These are phyloP conservation scores for Cebus imitator DNA, from an alignment of 2,113 vertebrate species.

Conservation along the genomic window DNA sequence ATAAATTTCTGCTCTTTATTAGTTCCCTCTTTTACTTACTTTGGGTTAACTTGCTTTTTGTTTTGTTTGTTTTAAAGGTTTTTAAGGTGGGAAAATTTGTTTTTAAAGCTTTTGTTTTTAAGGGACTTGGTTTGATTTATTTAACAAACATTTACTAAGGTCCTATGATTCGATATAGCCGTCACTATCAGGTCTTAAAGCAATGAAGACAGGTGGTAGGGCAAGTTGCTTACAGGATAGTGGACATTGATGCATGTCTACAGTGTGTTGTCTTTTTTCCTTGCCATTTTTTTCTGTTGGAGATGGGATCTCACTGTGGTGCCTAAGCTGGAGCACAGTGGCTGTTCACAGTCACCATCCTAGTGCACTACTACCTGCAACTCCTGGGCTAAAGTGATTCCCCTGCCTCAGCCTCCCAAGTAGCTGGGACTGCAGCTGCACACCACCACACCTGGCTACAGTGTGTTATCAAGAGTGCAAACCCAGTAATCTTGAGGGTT, in stretches of 20 bases:
- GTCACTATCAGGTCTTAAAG: not conserved
- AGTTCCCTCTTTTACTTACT: not conserved
- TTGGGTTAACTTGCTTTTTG: not conserved
- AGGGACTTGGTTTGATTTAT: constrained; percentile 17
- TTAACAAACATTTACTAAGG: constrained; percentile 21
- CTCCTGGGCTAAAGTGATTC: not conserved
- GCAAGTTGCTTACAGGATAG: not conserved
- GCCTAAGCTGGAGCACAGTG: not conserved
- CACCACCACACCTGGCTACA: not conserved
- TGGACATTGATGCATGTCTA: not conserved
- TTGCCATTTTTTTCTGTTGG: not conserved
- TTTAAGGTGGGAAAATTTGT: not conserved
- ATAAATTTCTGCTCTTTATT: constrained; percentile 44
- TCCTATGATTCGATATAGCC: not conserved
- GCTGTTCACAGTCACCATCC: not conserved
- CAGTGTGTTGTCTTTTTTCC: not conserved
- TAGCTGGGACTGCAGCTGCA: not conserved
- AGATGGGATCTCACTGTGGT: not conserved
- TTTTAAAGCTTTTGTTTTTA: constrained; percentile 37
- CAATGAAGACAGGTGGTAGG: not conserved
- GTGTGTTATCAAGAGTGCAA: not conserved
- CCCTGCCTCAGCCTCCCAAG: not conserved
- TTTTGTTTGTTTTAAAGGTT: not conserved
- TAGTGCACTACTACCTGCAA: not conserved
- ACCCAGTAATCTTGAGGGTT: not conserved